Base-by-base conservation (phyloP, 2,113 vertebrate genomes). In the Pygoscelis adeliae region DNA sequence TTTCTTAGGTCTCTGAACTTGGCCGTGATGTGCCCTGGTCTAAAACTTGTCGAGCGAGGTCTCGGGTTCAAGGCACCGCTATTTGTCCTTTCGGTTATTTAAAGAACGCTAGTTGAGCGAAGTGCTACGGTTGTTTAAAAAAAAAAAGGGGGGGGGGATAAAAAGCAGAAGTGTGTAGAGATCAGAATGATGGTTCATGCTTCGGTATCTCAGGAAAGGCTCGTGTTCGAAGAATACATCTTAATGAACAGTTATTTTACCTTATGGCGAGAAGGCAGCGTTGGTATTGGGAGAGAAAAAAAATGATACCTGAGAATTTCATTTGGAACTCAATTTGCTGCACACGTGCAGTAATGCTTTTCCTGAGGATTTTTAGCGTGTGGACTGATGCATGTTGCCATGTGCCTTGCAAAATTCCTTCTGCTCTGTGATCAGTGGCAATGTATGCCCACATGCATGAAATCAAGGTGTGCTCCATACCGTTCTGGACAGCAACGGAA, bases 1-100 rank as follows among this genome's bases (percentile, higher is more conserved):
- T 66, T 36, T 44, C 67, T 32, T 7, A 7, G 79, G 11, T 52
- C 56, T 20, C 40, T 56, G 18, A 97, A 97, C 88, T 98, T 96
- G 95, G 65, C 83, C 44, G 89, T 73, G 32, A 7, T 86, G 94
- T 88, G 97, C 93, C 92, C 74, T 44, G 59, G 59, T 89, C 94
- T 90, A 30, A 98, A 98, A 98, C 98, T 98, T 98, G 84, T 20
- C 78, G 47, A 65, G 50, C 18, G 47, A 72, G 88, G 42, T 90
- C 52, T 96, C 23, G 30, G 79, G 63, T 91, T 49, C 38, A 0
- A 34, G 63, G 77, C 83, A 47, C 13, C n/a, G 40, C 56, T 21
- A 7, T 14, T 23, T 52, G 82, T 47, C 44, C 50, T 19, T 29
- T 62, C 6, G 22, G 49, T 30, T 87, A 3, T 74, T 83, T 44